Evolutionary conservation across 2,888 invertebrate genomes (phyloP), one percentile per base, ranked within the genome.

Genomic region (Amiota communis): DNA sequence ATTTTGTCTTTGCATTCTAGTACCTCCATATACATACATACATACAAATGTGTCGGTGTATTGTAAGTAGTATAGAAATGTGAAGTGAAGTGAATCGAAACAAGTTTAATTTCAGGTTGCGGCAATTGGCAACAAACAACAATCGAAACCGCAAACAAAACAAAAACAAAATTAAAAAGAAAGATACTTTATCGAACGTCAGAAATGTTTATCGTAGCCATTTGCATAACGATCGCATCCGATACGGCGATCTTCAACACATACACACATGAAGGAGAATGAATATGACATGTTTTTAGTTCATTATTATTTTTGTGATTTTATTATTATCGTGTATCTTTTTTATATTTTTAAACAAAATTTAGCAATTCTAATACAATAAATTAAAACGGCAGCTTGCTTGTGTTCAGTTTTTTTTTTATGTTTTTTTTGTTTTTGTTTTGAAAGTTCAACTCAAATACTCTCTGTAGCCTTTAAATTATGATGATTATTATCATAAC

Each of bases 161-260:
- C 53, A 13, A 20, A 15, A 48, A 65, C 17, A 15, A 65, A 65
- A 59, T 10, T 8, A 56, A 56, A 57, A 46, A 36, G n/a, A 63
- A 68, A 68, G 67, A 68, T 68, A 68, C 49, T 68, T 20, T 68
- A 53, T 51, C 53, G 59, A 15, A 17, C 9, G 17, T 59, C 53
- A 13, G 11, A 12, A 53, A n/a, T 36, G 15, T 59, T 78, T 83
- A 85, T 83, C 83, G 77, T 72, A 76, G 76, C 73, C 76, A 84
- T 84, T 84, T 85, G 83, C 83, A 84, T 84, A 85, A 80, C 77
- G 77, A 84, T 84, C 85, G 78, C 80, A 82, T 83, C 77, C 77
- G 78, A 63, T 80, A 78, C 15, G 59, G 11, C 59, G 15, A 20
- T 59, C 59, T 11, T 36, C 6, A 36, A 36, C 36, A 36, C 36